Evolutionary conservation across 2,888 invertebrate species (phyloP).

Genomic region (Patella depressa): DNA sequence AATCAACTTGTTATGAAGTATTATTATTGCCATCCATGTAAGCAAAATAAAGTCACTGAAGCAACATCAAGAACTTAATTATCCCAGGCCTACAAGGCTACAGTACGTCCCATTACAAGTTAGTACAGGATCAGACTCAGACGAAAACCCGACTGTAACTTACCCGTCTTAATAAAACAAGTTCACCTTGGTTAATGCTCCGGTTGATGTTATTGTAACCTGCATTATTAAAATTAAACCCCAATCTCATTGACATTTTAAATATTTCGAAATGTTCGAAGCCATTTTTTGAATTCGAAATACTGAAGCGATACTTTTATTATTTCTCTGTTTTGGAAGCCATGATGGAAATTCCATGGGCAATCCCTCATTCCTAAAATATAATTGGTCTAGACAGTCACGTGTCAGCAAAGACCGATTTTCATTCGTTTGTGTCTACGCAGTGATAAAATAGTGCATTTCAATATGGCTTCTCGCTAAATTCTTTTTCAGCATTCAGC

Average conservation of each 20-base stretch:
- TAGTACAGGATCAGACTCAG: no score
- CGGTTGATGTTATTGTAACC: constrained; percentile 12
- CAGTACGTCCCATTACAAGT: no score
- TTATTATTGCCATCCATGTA: no score
- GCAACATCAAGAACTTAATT: no score
- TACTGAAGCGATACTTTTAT: no score
- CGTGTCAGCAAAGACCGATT: constrained; percentile 34
- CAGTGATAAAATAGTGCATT: constrained; percentile 43
- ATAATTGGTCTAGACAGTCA: constrained; percentile 36
- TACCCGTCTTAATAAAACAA: background rate
- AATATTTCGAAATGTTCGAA: no score
- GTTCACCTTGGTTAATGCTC: constrained; percentile 5
- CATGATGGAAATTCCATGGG: constrained; percentile 30
- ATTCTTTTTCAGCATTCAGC: constrained; percentile 21
- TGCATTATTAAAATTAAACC: background rate
- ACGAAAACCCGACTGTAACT: no score
- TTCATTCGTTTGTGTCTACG: constrained; percentile 38
- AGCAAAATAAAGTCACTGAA: no score
- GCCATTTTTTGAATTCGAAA: no score
- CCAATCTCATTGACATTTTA: constrained; percentile 4
- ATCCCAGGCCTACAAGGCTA: no score
- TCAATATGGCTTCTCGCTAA: constrained; percentile 60
- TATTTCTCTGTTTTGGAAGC: constrained; percentile 12
- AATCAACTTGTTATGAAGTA: no score
- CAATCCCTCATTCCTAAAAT: constrained; percentile 20